phyloP scores from a whole-genome alignment of 2,113 vertebrate species.

The Actenoides lindsayi region DNA sequence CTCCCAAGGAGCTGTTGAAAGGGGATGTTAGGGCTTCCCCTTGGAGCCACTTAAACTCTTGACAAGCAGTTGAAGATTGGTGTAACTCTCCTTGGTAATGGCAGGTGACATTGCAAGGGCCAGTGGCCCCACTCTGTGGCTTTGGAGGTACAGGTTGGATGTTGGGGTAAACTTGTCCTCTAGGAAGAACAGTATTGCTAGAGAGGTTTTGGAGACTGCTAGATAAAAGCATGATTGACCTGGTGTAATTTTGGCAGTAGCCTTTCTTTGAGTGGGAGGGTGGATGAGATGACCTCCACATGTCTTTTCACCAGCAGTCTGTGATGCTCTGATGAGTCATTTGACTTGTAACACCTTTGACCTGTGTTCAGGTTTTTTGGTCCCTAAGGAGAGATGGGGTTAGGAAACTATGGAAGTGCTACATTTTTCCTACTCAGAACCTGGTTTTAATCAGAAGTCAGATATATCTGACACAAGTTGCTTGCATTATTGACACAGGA shows the following conservation, averaged over 20 bases:
- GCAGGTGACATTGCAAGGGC: not conserved
- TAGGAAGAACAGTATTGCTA: not conserved
- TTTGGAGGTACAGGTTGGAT: not conserved
- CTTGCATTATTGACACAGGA: not conserved
- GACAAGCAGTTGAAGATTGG: not conserved
- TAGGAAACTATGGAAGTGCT: not conserved
- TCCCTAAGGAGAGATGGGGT: not conserved
- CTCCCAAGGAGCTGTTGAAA: not conserved
- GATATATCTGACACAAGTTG: not conserved
- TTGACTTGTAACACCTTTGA: not conserved
- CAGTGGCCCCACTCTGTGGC: not conserved
- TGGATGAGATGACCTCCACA: not conserved
- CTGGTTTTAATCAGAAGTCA: not conserved
- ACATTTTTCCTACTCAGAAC: not conserved
- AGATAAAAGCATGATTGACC: not conserved
- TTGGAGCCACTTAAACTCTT: not conserved
- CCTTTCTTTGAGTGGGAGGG: not conserved
- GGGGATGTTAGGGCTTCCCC: not conserved
- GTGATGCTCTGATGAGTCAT: not conserved
- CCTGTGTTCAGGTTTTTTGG: not conserved
- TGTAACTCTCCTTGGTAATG: not conserved
- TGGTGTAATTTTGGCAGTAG: not conserved
- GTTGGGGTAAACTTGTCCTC: not conserved
- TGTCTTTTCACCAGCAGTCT: not conserved
- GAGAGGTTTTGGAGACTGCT: not conserved